Percentiles rank a stretch among this genome's conserved stretches.
These are phyloP conservation scores for Euphydryas editha DNA, from an alignment of 2,888 invertebrate species.

Conservation along the genomic window DNA sequence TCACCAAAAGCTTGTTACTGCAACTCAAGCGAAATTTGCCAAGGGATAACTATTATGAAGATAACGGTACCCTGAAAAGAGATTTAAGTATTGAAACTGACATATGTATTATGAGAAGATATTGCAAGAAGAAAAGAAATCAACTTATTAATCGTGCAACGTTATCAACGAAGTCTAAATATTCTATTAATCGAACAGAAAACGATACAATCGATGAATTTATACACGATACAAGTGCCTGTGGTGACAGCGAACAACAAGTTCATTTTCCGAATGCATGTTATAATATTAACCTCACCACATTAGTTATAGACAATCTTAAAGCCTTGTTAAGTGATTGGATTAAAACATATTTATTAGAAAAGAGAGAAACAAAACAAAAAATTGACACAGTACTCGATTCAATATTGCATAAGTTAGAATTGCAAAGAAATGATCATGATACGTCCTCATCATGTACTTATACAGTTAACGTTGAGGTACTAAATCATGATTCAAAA, in stretches of 20 bases:
- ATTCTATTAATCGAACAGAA: slow-evolving; percentile 54
- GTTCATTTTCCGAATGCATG: slow-evolving; percentile 26
- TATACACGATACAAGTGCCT: slow-evolving; percentile 53
- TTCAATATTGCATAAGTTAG: slow-evolving; percentile 56
- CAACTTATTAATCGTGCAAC: slow-evolving; percentile 45
- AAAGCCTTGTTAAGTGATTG: slow-evolving; percentile 61
- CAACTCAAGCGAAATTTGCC: slow-evolving; percentile 56
- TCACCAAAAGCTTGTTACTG: slow-evolving; percentile 51
- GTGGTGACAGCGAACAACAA: slow-evolving; percentile 57
- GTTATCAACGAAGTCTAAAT: slow-evolving; percentile 52
- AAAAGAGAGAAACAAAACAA: slow-evolving; percentile 55
- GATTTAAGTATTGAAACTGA: slow-evolving; percentile 73
- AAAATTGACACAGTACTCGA: slow-evolving; percentile 61
- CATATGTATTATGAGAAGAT: slow-evolving; percentile 62
- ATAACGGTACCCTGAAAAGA: slow-evolving; percentile 57
- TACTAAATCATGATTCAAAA: slow-evolving; percentile 52
- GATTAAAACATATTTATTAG: slow-evolving; percentile 59
- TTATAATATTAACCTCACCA: slow-evolving; percentile 54
- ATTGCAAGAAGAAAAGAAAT: slow-evolving; percentile 56
- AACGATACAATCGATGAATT: slow-evolving; percentile 54
- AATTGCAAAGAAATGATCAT: slow-evolving; percentile 41
- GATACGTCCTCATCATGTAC: slow-evolving; percentile 55
- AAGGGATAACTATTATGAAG: slow-evolving; percentile 48
- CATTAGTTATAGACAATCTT: slow-evolving; percentile 63
- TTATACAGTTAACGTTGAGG: slow-evolving; percentile 56